Conservation (phyloP, 2,113 vertebrate species). For the Caretta caretta region DNA sequence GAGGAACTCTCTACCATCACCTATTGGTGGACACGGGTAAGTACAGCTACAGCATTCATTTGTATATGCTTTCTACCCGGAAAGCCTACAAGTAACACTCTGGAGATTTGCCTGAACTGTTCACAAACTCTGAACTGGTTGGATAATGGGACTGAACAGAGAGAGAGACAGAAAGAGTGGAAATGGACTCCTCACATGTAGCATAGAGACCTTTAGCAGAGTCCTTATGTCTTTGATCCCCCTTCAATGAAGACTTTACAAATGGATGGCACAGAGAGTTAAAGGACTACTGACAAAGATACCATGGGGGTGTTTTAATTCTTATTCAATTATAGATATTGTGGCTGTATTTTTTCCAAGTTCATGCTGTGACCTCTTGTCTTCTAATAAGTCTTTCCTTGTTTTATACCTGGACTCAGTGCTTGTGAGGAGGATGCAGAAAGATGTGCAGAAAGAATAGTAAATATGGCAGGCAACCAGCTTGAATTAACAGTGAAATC, state of each 20-base stretch:
- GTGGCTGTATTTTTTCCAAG: fast-evolving
- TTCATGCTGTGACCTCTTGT: neutral
- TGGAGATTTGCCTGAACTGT: neutral
- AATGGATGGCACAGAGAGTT: neutral
- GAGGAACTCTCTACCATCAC: neutral
- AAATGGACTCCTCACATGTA: neutral
- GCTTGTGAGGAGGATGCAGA: neutral
- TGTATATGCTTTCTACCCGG: fast-evolving
- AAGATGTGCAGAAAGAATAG: too few relatives aligned
- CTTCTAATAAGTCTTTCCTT: fast-evolving
- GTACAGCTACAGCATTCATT: neutral
- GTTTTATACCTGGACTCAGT: neutral
- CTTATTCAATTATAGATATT: too few relatives aligned
- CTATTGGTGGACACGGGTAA: neutral
- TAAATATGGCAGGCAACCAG: too few relatives aligned
- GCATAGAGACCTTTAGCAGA: neutral
- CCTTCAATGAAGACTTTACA: neutral
- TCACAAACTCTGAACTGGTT: neutral
- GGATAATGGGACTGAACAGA: neutral
- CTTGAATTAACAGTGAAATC: too few relatives aligned
- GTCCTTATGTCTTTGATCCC: fast-evolving
- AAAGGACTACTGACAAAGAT: neutral
- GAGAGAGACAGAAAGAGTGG: neutral
- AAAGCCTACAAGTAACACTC: neutral
- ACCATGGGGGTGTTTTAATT: fast-evolving